Evolutionary conservation across 1,140 invertebrate genomes (phyloP).

Genomic region (Tetramorium parvispinum): DNA sequence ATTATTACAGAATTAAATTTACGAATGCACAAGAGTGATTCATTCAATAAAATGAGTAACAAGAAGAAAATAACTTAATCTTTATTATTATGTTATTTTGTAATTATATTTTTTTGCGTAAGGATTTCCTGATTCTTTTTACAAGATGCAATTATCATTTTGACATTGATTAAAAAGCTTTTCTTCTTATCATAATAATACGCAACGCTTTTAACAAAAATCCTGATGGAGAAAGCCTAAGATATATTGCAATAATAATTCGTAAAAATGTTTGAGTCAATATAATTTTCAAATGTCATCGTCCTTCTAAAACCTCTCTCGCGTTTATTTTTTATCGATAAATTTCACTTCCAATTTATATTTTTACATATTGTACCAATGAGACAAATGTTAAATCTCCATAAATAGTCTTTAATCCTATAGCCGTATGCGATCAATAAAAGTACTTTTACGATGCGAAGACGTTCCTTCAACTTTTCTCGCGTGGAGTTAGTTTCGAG

Average conservation of each 20-base stretch:
- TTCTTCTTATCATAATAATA: not conserved
- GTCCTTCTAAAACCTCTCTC: not conserved
- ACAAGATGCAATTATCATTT: not conserved
- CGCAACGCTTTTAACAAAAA: not conserved
- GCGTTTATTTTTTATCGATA: not conserved
- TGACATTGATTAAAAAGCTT: not conserved
- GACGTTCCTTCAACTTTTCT: constrained; percentile 40
- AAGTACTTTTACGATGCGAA: not conserved
- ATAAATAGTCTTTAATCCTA: constrained; percentile 19
- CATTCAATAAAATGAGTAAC: not conserved
- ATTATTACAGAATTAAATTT: constrained; percentile 11
- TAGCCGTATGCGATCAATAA: constrained; percentile 9
- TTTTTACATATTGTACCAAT: not conserved
- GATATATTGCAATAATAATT: not conserved
- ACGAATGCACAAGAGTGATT: not conserved
- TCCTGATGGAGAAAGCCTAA: too few relatives aligned
- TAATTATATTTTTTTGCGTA: not conserved
- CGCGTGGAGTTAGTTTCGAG: constrained; percentile 66
- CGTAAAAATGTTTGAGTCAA: not conserved
- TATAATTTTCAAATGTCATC: not conserved
- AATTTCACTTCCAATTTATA: not conserved
- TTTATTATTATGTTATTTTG: not conserved
- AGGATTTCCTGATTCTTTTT: not conserved
- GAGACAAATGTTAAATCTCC: constrained; percentile 23
- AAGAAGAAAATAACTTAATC: not conserved